phyloP scores from a whole-genome alignment of 2,888 invertebrate species.

The Troilus luridus region DNA sequence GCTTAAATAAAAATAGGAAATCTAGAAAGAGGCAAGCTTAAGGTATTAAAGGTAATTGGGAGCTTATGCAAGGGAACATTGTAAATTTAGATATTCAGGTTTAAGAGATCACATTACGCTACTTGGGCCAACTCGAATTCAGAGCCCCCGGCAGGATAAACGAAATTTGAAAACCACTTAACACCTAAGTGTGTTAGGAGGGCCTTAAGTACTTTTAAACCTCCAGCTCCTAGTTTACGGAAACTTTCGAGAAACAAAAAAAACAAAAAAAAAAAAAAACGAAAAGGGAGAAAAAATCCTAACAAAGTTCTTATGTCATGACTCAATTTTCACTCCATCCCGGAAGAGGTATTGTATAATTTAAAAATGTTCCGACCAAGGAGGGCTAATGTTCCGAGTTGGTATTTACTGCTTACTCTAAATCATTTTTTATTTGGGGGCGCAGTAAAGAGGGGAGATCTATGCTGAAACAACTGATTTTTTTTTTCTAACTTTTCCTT shows the following conservation, averaged over 20 bases:
- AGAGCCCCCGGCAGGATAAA: constrained; percentile 1
- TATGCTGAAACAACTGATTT: neutral
- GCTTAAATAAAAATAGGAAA: neutral
- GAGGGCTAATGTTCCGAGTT: constrained; percentile 42
- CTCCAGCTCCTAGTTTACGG: neutral
- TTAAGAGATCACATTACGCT: constrained; percentile 30
- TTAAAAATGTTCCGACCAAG: constrained; percentile 35
- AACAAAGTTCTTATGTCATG: constrained; percentile 41
- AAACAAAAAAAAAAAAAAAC: neutral
- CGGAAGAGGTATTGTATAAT: constrained; percentile 36
- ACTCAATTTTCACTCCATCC: constrained; percentile 37
- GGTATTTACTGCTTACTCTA: constrained; percentile 28
- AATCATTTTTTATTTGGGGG: neutral
- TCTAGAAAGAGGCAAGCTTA: neutral
- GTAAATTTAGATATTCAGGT: constrained; percentile 30
- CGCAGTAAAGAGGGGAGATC: neutral
- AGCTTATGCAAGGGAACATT: neutral
- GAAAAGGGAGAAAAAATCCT: neutral
- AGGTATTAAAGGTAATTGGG: neutral
- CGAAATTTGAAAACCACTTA: constrained; percentile 48
- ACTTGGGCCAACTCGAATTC: neutral
- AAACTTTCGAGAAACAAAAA: constrained; percentile 7
- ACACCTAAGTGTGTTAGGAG: constrained; percentile 34
- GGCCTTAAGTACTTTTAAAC: constrained; percentile 38
- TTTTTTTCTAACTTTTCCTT: neutral